Conservation (phyloP, 2,888 invertebrate species). For the Apodemia mormo region DNA sequence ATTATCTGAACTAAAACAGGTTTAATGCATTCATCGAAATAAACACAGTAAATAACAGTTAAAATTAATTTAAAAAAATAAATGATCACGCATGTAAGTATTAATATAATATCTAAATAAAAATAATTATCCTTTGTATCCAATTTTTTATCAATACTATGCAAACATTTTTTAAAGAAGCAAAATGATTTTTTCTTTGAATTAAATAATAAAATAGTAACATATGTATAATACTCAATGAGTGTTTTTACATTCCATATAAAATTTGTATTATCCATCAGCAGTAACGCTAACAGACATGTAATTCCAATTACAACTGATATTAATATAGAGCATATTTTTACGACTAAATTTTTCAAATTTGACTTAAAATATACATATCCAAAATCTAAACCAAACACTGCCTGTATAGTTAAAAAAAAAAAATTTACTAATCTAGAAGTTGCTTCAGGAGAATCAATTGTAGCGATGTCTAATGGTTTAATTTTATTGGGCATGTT, state of each 20-base stretch:
- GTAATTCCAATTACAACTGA: neutral
- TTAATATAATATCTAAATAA: neutral
- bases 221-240: neutral
- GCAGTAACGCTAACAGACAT: neutral
- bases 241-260: neutral
- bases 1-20: neutral
- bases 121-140: neutral
- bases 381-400: neutral
- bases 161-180: neutral
- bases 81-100: neutral
- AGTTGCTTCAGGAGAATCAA: neutral
- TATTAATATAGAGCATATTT: neutral
- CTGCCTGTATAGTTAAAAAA: neutral
- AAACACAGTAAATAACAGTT: neutral
- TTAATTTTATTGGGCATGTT: too few species aligned
- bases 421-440: neutral
- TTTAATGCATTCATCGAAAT: neutral
- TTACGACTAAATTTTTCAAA: neutral
- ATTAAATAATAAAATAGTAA: neutral
- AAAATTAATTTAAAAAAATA: neutral
- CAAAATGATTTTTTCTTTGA: neutral
- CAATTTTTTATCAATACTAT: neutral
- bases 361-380: too few species aligned
- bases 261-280: neutral
- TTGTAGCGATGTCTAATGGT: too few species aligned